Base-by-base conservation (phyloP, 2,113 vertebrate genomes). In the Monopterus albus region DNA sequence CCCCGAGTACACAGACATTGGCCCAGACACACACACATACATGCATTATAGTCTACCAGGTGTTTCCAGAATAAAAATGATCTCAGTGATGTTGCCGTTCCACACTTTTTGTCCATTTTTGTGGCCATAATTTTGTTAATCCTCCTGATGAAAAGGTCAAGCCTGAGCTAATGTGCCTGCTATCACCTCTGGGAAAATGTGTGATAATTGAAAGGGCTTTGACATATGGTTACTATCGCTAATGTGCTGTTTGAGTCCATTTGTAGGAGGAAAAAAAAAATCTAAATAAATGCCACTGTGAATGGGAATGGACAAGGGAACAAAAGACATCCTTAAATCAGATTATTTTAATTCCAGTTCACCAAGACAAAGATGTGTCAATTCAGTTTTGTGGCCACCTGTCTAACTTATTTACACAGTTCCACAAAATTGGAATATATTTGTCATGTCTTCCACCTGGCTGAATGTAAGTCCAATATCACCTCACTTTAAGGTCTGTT, bases 181-280 rank as follows among this genome's bases (percentile, higher is more conserved):
- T 64, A 49, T 55, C 25, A 78, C 43, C 47, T 61, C 69, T 17
- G 60, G 57, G 67, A 76, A 66, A 80, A 79, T 59, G 75, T 52
- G 81, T 8, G 68, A 85, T 86, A 85, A 91, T 89, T 87, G 82
- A 74, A 79, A 53, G 39, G 84, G 77, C 74, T 78, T 59, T 4
- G 23, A 76, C 86, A 87, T 87, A 86, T 72, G 86, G 82, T 52
- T 40, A 14, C 69, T 20, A 42, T 56, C 15, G 17, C 36, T 14
- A 31, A 35, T 80, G 71, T 28, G 68, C 81, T 75, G 84, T 7
- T 42, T 17, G 33, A 57, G 51, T 43, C 69, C 33, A 47, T 45
- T 23, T 14, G 26, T 31, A 31, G 8, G 8, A 5, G 8, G 2
- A 5, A 28, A 29, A 35, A 40, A 60, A 55, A 46, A 6, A 25